A percentile compares a stretch with the other conserved stretches of the same genome.
Conservation (phyloP, 2,888 invertebrate genomes). For the Heliconius ismenius region DNA sequence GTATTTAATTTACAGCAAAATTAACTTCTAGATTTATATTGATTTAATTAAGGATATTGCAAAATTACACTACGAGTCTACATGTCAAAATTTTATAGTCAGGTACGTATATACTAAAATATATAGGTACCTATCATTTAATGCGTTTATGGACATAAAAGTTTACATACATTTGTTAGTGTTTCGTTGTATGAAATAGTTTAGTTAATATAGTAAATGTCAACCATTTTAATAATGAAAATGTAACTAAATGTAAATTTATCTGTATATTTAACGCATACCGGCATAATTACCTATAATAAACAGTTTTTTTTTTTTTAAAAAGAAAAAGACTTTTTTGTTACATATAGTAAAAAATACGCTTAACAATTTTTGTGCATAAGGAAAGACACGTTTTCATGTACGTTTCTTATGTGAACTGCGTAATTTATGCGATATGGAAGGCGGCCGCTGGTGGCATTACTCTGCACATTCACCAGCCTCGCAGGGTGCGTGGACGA, state of each 20-base stretch:
- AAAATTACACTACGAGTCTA: background rate
- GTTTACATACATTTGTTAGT: too few species aligned
- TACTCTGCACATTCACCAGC: slow-evolving; percentile 23
- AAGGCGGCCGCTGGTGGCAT: slow-evolving; percentile 11
- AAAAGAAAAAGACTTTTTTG: background rate
- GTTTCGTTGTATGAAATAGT: background rate
- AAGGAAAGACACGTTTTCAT: background rate
- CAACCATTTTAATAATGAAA: background rate
- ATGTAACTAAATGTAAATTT: background rate
- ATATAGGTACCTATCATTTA: too few species aligned
- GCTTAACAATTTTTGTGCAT: background rate
- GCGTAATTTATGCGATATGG: slow-evolving; percentile 3
- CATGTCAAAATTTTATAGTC: too few species aligned
- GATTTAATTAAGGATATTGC: background rate
- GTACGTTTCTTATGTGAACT: slow-evolving; percentile 5
- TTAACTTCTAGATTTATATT: slow-evolving; percentile 1
- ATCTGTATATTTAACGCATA: background rate
- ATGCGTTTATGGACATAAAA: too few species aligned
- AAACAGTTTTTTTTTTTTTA: background rate
- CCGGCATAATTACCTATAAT: background rate
- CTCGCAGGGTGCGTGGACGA: slow-evolving; percentile 55
- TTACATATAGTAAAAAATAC: background rate
- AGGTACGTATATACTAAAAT: too few species aligned
- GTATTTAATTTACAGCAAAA: background rate
- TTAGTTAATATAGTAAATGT: background rate